A percentile compares a stretch with the other conserved stretches of the same genome.
These are phyloP conservation scores for Cheilosia impressa DNA, from an alignment of 2,888 invertebrate genomes.

Conservation along the genomic window DNA sequence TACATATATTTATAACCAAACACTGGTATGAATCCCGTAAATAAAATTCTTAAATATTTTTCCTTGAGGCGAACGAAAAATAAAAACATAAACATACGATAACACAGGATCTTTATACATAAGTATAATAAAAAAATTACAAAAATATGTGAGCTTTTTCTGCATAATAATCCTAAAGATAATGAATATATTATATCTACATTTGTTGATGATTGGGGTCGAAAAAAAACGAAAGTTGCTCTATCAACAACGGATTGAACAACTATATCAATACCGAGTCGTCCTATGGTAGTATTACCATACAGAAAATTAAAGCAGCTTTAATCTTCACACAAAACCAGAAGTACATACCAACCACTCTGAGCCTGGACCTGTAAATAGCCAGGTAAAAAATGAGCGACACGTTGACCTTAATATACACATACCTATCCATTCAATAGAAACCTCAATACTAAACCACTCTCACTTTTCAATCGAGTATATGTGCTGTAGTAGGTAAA, in stretches of 20 bases:
- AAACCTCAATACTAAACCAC: conserved; percentile 32
- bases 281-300: neutral
- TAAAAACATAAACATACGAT: too few relatives aligned
- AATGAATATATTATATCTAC: too few relatives aligned
- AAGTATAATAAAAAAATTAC: too few relatives aligned
- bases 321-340: conserved; percentile 32
- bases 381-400: conserved; percentile 23
- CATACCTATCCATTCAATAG: conserved; percentile 3
- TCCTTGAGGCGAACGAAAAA: too few relatives aligned
- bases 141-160: too few relatives aligned
- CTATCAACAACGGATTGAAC: neutral
- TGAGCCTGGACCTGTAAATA: conserved; percentile 13
- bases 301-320: conserved; percentile 1
- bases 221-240: conserved; percentile 10
- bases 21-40: too few relatives aligned
- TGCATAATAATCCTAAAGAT: too few relatives aligned
- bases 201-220: too few relatives aligned
- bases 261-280: too few relatives aligned
- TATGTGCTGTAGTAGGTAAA: neutral
- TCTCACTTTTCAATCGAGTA: conserved; percentile 63
- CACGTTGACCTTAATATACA: conserved; percentile 64
- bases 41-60: too few relatives aligned
- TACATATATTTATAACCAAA: too few relatives aligned
- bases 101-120: too few relatives aligned
- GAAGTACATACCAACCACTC: conserved; percentile 12